These are phyloP conservation scores for Ips nitidus DNA, from an alignment of 1,140 invertebrate genomes.

Conservation along the genomic window DNA sequence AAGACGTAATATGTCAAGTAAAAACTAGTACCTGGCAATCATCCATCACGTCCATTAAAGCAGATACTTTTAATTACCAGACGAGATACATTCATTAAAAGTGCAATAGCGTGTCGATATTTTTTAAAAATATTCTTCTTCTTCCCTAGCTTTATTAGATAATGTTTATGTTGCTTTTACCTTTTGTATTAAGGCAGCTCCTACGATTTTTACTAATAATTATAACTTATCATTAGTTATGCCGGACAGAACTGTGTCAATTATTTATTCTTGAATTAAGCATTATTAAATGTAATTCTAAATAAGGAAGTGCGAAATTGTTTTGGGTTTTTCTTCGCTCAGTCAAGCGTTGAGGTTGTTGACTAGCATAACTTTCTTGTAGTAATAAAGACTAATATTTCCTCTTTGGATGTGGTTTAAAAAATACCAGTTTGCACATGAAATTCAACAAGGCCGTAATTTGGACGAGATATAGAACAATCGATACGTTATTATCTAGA, in stretches of 20 bases:
- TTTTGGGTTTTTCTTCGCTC: neutral
- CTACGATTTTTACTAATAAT: neutral
- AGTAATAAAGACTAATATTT: neutral
- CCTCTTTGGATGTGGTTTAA: neutral
- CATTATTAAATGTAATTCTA: neutral
- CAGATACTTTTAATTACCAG: neutral
- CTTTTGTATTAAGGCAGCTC: neutral
- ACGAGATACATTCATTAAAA: conserved; percentile 4
- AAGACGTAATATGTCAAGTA: conserved; percentile 3
- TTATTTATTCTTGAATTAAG: conserved; percentile 1
- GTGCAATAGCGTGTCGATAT: neutral
- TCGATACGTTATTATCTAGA: conserved; percentile 30
- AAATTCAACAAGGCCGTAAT: conserved; percentile 4
- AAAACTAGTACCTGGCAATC: neutral
- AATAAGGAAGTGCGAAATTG: conserved; percentile 6
- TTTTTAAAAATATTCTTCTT: no score
- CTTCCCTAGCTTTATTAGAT: neutral
- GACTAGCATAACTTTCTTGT: conserved; percentile 1
- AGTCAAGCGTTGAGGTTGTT: conserved; percentile 2
- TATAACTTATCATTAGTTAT: no score
- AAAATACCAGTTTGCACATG: neutral
- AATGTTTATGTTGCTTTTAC: neutral
- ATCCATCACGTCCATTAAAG: conserved; percentile 4
- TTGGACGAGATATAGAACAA: conserved; percentile 20
- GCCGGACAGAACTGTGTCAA: neutral